phyloP scores from a whole-genome alignment of 2,113 vertebrate genomes.

The Okapia johnstoni region DNA sequence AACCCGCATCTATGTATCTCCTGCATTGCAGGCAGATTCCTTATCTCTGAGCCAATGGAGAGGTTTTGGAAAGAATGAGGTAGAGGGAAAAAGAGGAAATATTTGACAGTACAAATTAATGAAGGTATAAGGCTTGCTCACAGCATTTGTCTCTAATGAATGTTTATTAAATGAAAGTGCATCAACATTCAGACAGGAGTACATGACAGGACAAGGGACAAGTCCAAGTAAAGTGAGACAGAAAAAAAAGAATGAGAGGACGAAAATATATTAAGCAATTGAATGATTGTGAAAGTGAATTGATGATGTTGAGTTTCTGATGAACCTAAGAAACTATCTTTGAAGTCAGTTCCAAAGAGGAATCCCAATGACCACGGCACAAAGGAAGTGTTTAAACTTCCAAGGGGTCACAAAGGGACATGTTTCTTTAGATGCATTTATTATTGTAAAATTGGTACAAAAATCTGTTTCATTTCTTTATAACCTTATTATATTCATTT shows the following conservation, averaged over 20 bases:
- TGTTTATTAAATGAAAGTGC: neutral
- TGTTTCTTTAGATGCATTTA: neutral
- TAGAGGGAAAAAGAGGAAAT: neutral
- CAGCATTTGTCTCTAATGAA: neutral
- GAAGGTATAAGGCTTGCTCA: neutral
- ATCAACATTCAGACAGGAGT: neutral
- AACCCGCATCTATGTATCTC: neutral
- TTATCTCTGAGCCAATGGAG: neutral
- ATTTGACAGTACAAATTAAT: neutral
- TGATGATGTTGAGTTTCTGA: neutral
- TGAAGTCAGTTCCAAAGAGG: neutral
- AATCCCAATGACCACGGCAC: neutral
- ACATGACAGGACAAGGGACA: neutral
- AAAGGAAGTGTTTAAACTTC: neutral
- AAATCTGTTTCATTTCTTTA: constrained; percentile 26
- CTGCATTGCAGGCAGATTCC: neutral
- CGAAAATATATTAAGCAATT: neutral
- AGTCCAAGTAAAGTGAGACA: neutral
- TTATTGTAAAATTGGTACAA: neutral
- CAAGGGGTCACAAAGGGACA: neutral
- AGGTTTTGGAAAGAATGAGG: neutral
- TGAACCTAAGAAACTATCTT: neutral
- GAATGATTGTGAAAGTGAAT: neutral
- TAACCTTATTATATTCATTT: neutral
- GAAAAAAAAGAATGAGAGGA: neutral